Conservation (phyloP, 35 echinoderm and acorn worm species). For the Ophiothrix spiculata region DNA sequence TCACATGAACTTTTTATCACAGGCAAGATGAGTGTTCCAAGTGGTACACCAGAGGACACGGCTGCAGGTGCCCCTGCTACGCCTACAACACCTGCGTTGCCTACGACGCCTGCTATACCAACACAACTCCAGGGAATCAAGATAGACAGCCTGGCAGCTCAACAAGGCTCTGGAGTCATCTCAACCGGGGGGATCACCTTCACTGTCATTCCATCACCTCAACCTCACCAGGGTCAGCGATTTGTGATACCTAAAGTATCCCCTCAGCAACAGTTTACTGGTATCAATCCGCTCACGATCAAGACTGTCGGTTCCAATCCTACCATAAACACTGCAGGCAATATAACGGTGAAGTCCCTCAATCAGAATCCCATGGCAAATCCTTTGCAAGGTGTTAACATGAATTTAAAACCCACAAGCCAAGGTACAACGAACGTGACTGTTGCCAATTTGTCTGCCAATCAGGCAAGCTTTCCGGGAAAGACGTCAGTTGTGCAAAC, state of each 20-base stretch:
- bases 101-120: no score
- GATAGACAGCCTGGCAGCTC: neutral
- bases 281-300: neutral
- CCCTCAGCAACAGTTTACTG: neutral
- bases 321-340: neutral
- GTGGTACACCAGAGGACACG: no score
- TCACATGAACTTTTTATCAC: no score
- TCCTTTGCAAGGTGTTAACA: neutral
- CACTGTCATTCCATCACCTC: neutral
- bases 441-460: neutral
- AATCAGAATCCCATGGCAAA: neutral
- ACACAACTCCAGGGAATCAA: no score
- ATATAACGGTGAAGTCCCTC: neutral
- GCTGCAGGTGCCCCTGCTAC: no score
- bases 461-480: neutral
- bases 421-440: neutral
- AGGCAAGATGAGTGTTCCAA: no score
- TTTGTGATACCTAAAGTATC: slow-evolving; percentile 1
- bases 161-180: neutral
- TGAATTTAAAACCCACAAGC: neutral
- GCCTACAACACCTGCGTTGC: no score
- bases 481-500: neutral
- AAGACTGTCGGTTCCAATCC: neutral
- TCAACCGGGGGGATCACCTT: neutral
- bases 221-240: neutral